Percentiles rank a stretch among this genome's conserved stretches.
phyloP scores from a whole-genome alignment of 2,888 invertebrate genomes.

The Apodemia mormo region DNA sequence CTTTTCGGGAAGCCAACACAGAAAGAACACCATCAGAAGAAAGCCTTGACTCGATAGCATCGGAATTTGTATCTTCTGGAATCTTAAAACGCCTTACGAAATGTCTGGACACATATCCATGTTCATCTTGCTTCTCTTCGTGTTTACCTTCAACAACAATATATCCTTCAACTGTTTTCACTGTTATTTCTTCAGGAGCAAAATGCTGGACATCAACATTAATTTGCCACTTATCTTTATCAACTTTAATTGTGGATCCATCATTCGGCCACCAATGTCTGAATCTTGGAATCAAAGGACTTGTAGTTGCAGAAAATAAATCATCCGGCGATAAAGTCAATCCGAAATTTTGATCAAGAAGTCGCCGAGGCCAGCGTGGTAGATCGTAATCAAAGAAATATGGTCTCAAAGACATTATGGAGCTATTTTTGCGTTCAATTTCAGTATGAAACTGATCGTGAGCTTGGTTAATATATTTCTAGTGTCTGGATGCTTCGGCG shows the following conservation, averaged over 20 bases:
- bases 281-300: conserved; percentile 50
- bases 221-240: conserved; percentile 83
- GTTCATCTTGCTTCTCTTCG: conserved; percentile 88
- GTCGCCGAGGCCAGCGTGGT: conserved; percentile 61
- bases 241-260: conserved; percentile 73
- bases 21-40: conserved; percentile 90
- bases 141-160: conserved; percentile 90
- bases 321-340: conserved; percentile 68
- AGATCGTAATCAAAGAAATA: conserved; percentile 61
- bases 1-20: conserved; percentile 82
- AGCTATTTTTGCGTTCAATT: conserved; percentile 33
- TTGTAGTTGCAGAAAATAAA: conserved; percentile 50
- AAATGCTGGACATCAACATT: conserved; percentile 90
- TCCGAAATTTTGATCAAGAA: conserved; percentile 71
- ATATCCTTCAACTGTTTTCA: conserved; percentile 86
- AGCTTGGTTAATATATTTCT: conserved; percentile 38
- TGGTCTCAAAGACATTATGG: conserved; percentile 60
- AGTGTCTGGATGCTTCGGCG: conserved; percentile 42
- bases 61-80: conserved; percentile 87
- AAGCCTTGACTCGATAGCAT: conserved; percentile 85
- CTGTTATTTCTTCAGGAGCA: conserved; percentile 87
- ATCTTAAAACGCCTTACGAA: conserved; percentile 87
- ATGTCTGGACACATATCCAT: conserved; percentile 88
- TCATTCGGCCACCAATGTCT: conserved; percentile 64
- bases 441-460: conserved; percentile 37